These are phyloP conservation scores for Pseudorasbora parva DNA, from an alignment of 2,113 vertebrate genomes.

Conservation along the genomic window DNA sequence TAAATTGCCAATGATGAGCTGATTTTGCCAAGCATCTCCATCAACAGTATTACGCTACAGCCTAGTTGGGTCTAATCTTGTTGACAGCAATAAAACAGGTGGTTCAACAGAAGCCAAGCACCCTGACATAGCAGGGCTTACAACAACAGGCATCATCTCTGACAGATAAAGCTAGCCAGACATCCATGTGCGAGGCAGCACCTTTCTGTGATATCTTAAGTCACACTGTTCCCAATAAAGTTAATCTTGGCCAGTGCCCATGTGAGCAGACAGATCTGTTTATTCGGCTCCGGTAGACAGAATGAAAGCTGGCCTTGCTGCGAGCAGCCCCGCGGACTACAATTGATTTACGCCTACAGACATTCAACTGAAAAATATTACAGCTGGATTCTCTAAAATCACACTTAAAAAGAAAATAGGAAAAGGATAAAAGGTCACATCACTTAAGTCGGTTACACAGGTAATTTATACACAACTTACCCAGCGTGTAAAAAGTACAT, in stretches of 20 bases:
- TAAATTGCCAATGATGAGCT: conserved; percentile 72
- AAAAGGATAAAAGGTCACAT: conserved; percentile 28
- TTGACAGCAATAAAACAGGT: conserved; percentile 55
- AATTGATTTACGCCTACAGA: conserved; percentile 51
- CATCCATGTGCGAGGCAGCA: conserved; percentile 61
- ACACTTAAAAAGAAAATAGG: conserved; percentile 6
- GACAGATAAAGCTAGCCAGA: conserved; percentile 51
- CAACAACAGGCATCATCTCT: conserved; percentile 63
- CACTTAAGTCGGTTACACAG: background rate
- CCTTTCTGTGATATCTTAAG: conserved; percentile 58
- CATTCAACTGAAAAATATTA: conserved; percentile 45
- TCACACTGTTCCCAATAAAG: conserved; percentile 62
- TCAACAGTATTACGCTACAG: conserved; percentile 63
- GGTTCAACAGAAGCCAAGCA: conserved; percentile 61
- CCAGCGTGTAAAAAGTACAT: background rate
- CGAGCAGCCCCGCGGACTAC: conserved; percentile 23
- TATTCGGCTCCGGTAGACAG: conserved; percentile 50
- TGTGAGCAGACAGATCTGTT: conserved; percentile 52
- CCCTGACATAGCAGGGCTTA: conserved; percentile 63
- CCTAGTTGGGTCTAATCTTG: conserved; percentile 66
- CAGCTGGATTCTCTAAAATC: conserved; percentile 10
- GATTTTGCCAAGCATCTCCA: conserved; percentile 59
- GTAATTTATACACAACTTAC: background rate
- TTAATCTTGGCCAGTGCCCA: conserved; percentile 62
- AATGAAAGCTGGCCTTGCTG: conserved; percentile 43